Conservation (phyloP, 2,888 invertebrate genomes). For the Drosophila tanythrix region DNA sequence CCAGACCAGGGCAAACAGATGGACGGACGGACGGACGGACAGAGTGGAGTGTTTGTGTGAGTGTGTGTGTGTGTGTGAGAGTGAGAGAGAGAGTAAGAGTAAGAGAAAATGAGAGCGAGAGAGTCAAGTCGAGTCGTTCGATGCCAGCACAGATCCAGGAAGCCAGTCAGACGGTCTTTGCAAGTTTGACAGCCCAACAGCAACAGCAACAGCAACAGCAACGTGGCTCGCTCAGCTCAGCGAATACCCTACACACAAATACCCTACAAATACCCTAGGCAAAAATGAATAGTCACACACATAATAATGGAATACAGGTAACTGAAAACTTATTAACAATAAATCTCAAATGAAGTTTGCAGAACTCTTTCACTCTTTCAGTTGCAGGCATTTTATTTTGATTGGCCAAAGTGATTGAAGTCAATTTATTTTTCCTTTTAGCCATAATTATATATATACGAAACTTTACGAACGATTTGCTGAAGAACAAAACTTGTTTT, state of each 20-base stretch:
- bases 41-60: too few relatives aligned
- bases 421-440: not conserved
- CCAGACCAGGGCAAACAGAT: not conserved
- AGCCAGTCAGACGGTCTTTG: constrained; percentile 56
- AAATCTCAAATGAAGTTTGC: not conserved
- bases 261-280: constrained; percentile 16
- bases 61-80: too few relatives aligned
- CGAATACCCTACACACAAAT: constrained; percentile 35
- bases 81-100: not conserved
- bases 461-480: not conserved
- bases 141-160: constrained; percentile 55
- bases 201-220: constrained; percentile 24
- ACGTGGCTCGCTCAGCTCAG: constrained; percentile 6
- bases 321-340: not conserved
- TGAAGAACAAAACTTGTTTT: not conserved
- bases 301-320: too few relatives aligned
- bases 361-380: not conserved
- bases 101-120: constrained; percentile 2
- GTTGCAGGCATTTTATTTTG: not conserved
- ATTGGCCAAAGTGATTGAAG: not conserved
- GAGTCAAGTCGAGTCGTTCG: constrained; percentile 8
- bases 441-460: not conserved
- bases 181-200: constrained; percentile 51
- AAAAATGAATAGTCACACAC: not conserved
- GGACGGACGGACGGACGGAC: constrained; percentile 1